Conservation (phyloP, 2,888 invertebrate species). For the Polymixis lichenea region DNA sequence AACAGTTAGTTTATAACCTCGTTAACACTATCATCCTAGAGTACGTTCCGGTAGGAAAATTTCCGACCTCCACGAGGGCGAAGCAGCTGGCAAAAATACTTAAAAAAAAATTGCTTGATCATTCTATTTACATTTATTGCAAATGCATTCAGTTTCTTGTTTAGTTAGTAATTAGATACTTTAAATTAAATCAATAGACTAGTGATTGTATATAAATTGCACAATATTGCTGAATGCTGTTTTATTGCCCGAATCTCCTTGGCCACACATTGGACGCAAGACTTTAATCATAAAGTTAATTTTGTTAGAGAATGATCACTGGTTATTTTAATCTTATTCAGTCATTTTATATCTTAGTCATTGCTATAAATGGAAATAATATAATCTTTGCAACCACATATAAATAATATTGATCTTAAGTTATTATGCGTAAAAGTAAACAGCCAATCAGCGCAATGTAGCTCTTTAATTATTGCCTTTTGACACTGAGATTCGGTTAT, state of each 20-base stretch:
- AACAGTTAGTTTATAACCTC: no score
- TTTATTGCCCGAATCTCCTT: constrained; percentile 45
- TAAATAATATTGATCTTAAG: background rate
- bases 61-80: no score
- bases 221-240: constrained; percentile 15
- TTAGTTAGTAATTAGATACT: constrained; percentile 1
- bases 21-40: no score
- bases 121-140: background rate
- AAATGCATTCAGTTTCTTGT: constrained; percentile 7
- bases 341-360: constrained; percentile 22
- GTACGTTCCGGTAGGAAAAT: no score
- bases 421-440: background rate
- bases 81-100: no score
- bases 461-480: background rate
- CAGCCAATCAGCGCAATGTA: background rate
- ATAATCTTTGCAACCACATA: background rate
- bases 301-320: constrained; percentile 8
- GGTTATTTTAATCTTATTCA: constrained; percentile 25
- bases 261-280: constrained; percentile 1
- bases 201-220: constrained; percentile 21
- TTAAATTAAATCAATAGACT: constrained; percentile 5
- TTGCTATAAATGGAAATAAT: constrained; percentile 18
- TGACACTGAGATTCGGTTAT: background rate
- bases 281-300: constrained; percentile 12
- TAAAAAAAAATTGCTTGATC: background rate